These are phyloP conservation scores for Tinamus guttatus DNA, from an alignment of 2,113 vertebrate genomes.

Conservation along the genomic window DNA sequence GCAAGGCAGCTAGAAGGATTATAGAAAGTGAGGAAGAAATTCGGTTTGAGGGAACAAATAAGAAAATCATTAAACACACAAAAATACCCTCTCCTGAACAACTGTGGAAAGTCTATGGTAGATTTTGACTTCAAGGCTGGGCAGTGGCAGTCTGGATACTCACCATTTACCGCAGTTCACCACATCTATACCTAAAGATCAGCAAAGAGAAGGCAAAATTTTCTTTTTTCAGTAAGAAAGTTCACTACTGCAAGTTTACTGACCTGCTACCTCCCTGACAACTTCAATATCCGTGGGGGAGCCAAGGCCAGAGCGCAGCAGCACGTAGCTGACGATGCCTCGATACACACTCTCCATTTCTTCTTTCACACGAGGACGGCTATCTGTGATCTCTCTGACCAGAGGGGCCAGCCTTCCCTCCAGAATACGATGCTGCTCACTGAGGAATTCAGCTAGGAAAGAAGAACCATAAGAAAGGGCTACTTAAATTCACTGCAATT, in stretches of 20 bases:
- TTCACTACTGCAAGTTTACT: slow-evolving; percentile 2
- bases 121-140: neutral
- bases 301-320: slow-evolving; percentile 84
- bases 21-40: neutral
- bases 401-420: slow-evolving; percentile 80
- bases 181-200: neutral
- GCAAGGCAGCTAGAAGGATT: slow-evolving; percentile 85
- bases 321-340: slow-evolving; percentile 82
- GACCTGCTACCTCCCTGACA: slow-evolving; percentile 85
- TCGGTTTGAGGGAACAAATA: neutral
- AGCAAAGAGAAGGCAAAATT: neutral
- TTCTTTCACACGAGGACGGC: slow-evolving; percentile 65
- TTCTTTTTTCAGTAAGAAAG: neutral
- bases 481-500: neutral
- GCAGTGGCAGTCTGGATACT: neutral
- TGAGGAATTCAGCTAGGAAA: slow-evolving; percentile 84
- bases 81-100: neutral
- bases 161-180: neutral
- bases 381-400: slow-evolving; percentile 86
- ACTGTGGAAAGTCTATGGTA: neutral
- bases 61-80: neutral
- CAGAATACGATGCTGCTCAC: slow-evolving; percentile 79
- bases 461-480: neutral
- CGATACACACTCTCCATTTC: slow-evolving; percentile 82
- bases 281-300: slow-evolving; percentile 76